Base-by-base conservation (phyloP, 2,888 invertebrate genomes). In the Scaptomyza flava region DNA sequence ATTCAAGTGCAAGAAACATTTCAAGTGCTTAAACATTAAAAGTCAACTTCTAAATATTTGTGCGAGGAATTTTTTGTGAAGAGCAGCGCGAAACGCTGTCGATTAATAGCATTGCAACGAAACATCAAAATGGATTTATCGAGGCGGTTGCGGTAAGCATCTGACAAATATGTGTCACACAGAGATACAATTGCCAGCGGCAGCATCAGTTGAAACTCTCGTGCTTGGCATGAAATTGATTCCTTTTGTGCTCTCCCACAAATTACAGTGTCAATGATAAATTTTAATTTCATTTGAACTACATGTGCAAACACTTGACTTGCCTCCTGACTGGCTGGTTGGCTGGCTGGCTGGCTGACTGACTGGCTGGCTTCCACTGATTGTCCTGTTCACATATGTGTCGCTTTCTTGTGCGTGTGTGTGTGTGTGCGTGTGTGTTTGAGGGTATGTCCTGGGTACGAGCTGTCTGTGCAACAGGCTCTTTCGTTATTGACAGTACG, bases 101-200 rank as follows among this genome's bases (percentile, higher is more conserved):
- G 70, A 79, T 72, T 81, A 85, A 75, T 70, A 77, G 41, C 43
- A 60, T 12, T 34, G 57, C 63, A 52, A 65, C 72, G 50, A 50
- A 81, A 82, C 81, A 48, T 67, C 69, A 81, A 90, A 85, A 92
- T 92, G 92, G 91, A 91, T 90, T 91, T 92, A 91, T 91, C 91
- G 84, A 90, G 91, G 92, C 91, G 89, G 87, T 90, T 91, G 80
- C 89, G 91, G 92, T 92, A 90, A 92, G 91, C 82, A 82, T 80
- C 71, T 67, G 68, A 77, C 85, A 87, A 85, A 87, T 69, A 87
- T 84, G 74, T 75, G 71, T 79, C 67, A 64, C 56, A 51, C 63
- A 61, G 78, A 57, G 78, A 62, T 68, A 65, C 80, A 79, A 67
- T 72, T 59, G 76, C 41, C 57, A 69, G 42, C 11, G 20, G 9